Evolutionary conservation across 2,113 vertebrate species (phyloP).

Genomic region (Bucco capensis): DNA sequence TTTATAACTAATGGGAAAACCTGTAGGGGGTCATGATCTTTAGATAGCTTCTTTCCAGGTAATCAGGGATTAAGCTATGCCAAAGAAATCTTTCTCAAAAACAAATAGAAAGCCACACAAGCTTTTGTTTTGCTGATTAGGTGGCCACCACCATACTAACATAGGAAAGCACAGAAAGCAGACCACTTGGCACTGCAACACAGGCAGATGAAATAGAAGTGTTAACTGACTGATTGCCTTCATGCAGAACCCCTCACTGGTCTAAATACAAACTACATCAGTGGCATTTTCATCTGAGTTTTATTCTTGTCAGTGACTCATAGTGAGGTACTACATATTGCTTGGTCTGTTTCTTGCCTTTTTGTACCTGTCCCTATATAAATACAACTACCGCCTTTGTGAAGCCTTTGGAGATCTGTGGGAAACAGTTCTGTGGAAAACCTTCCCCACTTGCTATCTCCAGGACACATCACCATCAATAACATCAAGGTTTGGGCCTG

Average conservation of each 20-base stretch:
- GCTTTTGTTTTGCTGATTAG: background rate
- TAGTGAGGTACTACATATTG: rapidly evolving
- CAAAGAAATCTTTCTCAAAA: constrained; percentile 34
- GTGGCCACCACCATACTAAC: background rate
- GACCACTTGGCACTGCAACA: background rate
- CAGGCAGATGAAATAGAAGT: background rate
- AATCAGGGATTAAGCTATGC: background rate
- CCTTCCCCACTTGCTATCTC: background rate
- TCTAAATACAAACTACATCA: background rate
- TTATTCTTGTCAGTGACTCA: background rate
- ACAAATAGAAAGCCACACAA: constrained; percentile 25
- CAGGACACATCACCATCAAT: background rate
- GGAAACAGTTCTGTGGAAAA: background rate
- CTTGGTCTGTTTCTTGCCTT: background rate
- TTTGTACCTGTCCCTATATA: background rate
- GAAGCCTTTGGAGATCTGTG: background rate
- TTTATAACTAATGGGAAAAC: constrained; percentile 21
- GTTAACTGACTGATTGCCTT: background rate
- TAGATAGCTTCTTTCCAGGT: background rate
- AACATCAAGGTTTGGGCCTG: background rate
- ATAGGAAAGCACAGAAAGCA: background rate
- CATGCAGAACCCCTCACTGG: background rate
- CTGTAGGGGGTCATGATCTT: background rate
- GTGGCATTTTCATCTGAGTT: background rate
- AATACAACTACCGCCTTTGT: background rate